Base-by-base conservation (phyloP, 2,797 vertebrate genomes). In the Eospalax fontanierii region DNA sequence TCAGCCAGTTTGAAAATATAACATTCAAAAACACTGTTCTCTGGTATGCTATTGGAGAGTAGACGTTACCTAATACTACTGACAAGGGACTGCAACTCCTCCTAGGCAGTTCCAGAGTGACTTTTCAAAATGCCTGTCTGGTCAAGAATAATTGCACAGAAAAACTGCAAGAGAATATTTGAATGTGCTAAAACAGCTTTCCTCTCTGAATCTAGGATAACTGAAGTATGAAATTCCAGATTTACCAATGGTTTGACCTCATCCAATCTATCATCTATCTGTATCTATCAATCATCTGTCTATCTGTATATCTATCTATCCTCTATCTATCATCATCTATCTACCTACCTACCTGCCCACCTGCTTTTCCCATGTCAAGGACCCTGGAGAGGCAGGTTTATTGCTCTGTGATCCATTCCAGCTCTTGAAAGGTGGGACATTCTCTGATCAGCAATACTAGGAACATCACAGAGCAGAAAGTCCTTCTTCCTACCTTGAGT, bases 1-100 rank as follows among this genome's bases (percentile, higher is more conserved):
- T 89, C 33, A 70, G 30, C 28, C 50, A 94, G 50, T 33, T 90
- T 90, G 71, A 96, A 97, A 90, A 8, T 75, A 46, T 57, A 81
- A 86, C 74, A 63, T 68, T 54, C 6, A 26, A 86, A 21, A 92
- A 35, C 66, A 61, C 91, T 74, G 16, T 85, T 75, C 65, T 76
- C 46, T 87, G 89, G 70, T 40, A 87, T 16, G 8, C 24, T 68
- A 26, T 46, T 87, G 70, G 88, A 95, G 65, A 82, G 12, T 4
- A 40, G 30, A 54, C n/a, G 46, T 40, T 43, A 74, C 22, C 85
- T 85, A 66, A 50, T 8, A 16, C n/a, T 33, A 8, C 33, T 6
- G 26, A 18, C 24, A 15, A 24, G 46, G 46, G 50, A 63, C 33
- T 35, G 38, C 46, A 33, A 46, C 18, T 73, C 28, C 81, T 74